A percentile compares a stretch with the other conserved stretches of the same genome.
These are phyloP conservation scores for Schlechtendalia chinensis DNA, from an alignment of 1,140 invertebrate species.

Conservation along the genomic window DNA sequence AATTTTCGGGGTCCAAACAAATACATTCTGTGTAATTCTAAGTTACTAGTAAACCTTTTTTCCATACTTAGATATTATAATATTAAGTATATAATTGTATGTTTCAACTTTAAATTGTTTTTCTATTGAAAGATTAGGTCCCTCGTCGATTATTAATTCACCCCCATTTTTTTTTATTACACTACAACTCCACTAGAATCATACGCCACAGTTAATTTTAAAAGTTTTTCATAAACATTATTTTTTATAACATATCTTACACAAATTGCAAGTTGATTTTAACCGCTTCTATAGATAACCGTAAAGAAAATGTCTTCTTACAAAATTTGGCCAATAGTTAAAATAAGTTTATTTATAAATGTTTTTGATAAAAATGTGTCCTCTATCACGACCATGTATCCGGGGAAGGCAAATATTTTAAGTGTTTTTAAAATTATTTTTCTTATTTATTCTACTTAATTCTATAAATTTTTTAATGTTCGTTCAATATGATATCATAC, in stretches of 20 bases:
- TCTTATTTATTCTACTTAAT: background rate
- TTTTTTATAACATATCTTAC: background rate
- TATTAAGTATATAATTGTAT: background rate
- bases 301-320: background rate
- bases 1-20: background rate
- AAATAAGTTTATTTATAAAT: background rate
- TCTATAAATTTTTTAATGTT: background rate
- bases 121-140: too few species aligned
- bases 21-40: background rate
- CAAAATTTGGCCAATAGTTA: background rate
- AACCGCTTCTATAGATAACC: background rate
- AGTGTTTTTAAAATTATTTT: background rate
- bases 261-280: background rate
- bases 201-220: background rate
- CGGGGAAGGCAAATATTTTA: background rate
- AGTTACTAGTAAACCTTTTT: background rate
- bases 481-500: background rate
- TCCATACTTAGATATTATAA: too few species aligned
- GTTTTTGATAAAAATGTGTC: constrained; percentile 12
- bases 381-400: background rate
- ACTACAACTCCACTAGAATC: background rate
- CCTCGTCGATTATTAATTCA: too few species aligned
- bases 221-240: background rate
- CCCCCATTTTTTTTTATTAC: too few species aligned
- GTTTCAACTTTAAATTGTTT: background rate